These are phyloP conservation scores for Corythornis madagascariensis DNA, from an alignment of 2,113 vertebrate species.

Conservation along the genomic window DNA sequence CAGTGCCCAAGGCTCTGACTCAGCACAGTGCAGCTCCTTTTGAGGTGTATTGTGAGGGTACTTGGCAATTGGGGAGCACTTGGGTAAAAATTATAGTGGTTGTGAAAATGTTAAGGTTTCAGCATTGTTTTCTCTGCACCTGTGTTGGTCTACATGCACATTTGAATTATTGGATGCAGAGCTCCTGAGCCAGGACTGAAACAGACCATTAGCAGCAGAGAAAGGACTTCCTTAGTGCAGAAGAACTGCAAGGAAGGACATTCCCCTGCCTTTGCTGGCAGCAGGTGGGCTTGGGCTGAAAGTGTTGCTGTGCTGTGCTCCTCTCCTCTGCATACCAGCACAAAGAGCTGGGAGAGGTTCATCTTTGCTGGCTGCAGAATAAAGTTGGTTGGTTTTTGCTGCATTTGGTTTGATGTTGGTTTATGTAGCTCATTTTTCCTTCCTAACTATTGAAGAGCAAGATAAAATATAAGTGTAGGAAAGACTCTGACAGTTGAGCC, in stretches of 20 bases:
- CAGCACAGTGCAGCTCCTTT: neutral
- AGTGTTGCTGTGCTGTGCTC: rapidly evolving
- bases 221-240: neutral
- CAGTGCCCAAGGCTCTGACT: neutral
- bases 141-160: neutral
- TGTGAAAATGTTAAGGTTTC: neutral
- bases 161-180: neutral
- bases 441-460: neutral
- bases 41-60: neutral
- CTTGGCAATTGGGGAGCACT: neutral
- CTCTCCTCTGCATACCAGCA: neutral
- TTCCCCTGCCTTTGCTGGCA: neutral
- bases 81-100: neutral
- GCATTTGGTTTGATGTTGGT: neutral
- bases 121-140: neutral
- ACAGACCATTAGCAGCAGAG: too few relatives aligned
- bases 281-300: rapidly evolving
- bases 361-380: neutral
- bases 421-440: neutral
- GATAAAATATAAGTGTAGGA: neutral
- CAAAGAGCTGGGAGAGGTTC: neutral
- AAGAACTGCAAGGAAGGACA: neutral
- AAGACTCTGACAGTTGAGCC: neutral
- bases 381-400: neutral
- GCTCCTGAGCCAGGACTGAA: neutral